A percentile compares a stretch with the other conserved stretches of the same genome.
Conservation (phyloP, 1,140 invertebrate genomes). For the Tachypleus tridentatus region DNA sequence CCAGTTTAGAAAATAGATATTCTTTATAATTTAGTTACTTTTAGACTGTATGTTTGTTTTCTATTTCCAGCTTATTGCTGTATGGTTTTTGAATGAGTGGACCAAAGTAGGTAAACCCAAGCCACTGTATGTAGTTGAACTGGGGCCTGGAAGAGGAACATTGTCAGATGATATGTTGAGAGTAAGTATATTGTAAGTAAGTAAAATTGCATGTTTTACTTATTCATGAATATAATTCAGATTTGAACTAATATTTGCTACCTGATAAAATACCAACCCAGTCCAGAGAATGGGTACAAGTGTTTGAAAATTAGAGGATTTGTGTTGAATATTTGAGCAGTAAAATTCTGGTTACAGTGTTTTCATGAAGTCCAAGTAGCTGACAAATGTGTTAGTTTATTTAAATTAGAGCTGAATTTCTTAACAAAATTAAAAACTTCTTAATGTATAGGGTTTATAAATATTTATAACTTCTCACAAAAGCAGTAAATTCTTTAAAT, state of each 20-base stretch:
- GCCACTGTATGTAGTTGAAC: slow-evolving; percentile 76
- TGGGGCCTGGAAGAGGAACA: slow-evolving; percentile 88
- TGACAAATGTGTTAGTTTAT: too few species aligned
- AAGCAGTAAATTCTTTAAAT: too few species aligned
- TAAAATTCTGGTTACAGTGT: too few species aligned
- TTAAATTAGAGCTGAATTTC: too few species aligned
- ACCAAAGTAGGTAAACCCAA: slow-evolving; percentile 39
- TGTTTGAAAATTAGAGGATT: too few species aligned
- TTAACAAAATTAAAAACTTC: too few species aligned
- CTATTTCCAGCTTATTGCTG: slow-evolving; percentile 51
- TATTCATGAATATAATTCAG: not conserved
- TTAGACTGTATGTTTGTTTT: slow-evolving; percentile 12
- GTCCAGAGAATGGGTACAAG: too few species aligned
- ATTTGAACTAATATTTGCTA: not conserved
- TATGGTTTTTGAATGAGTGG: slow-evolving; percentile 86
- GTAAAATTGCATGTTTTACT: not conserved
- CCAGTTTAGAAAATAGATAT: not conserved
- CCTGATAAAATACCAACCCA: too few species aligned
- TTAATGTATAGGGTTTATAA: too few species aligned
- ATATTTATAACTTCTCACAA: too few species aligned
- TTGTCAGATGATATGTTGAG: slow-evolving; percentile 72
- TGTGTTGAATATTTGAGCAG: too few species aligned
- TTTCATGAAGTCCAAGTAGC: too few species aligned
- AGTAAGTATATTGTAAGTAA: slow-evolving; percentile 14
- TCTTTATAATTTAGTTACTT: not conserved